phyloP scores from a whole-genome alignment of 1,140 invertebrate species.

The Caenorhabditis latens region DNA sequence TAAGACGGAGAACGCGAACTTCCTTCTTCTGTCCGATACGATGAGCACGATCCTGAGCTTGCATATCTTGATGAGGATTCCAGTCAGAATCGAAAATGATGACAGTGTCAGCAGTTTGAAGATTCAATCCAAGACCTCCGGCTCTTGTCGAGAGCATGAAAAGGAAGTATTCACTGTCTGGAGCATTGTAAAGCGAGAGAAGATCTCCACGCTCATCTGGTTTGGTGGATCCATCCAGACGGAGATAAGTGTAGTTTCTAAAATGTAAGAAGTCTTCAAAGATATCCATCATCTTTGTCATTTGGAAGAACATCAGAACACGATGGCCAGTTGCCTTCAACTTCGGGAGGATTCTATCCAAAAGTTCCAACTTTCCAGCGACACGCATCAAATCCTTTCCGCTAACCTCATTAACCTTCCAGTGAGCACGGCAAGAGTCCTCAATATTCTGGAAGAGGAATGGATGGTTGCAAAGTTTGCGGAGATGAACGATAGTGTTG shows the following conservation, averaged over 20 bases:
- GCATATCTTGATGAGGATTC: constrained; percentile 93
- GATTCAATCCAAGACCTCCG: constrained; percentile 95
- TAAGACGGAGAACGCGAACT: constrained; percentile 90
- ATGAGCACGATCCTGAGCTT: constrained; percentile 95
- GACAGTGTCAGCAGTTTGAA: constrained; percentile 97
- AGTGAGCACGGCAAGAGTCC: constrained; percentile 29
- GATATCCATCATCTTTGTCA: constrained; percentile 98
- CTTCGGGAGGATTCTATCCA: constrained; percentile 96
- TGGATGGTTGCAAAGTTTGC: constrained; percentile 98
- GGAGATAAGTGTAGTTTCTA: constrained; percentile 80
- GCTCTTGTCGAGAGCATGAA: constrained; percentile 96
- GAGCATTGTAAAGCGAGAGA: constrained; percentile 85
- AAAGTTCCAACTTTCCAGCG: constrained; percentile 95
- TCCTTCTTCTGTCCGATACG: constrained; percentile 96
- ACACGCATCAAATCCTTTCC: constrained; percentile 79
- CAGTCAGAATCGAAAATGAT: constrained; percentile 99
- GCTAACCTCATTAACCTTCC: neutral
- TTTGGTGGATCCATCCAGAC: constrained; percentile 95
- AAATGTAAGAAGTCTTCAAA: constrained; percentile 94
- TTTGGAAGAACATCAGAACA: constrained; percentile 97
- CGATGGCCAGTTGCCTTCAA: constrained; percentile 90
- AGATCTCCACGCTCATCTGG: constrained; percentile 92
- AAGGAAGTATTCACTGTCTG: constrained; percentile 90
- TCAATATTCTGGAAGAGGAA: constrained; percentile 90
- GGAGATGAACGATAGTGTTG: constrained; percentile 97